A percentile compares a stretch with the other conserved stretches of the same genome.
phyloP scores from a whole-genome alignment of 1,140 invertebrate genomes.

The Asobara japonica region DNA sequence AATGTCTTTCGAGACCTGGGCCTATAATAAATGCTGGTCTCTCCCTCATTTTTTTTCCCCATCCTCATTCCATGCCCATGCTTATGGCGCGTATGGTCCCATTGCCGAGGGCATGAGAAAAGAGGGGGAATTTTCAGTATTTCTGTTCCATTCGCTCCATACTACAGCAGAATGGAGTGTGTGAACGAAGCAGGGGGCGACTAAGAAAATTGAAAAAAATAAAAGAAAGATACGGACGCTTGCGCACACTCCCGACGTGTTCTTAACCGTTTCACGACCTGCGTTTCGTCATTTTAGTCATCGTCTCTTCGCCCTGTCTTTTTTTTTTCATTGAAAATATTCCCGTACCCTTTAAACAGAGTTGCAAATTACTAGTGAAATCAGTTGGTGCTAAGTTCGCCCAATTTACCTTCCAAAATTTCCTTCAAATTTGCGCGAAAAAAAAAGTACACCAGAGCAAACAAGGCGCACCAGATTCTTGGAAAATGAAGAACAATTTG shows the following conservation, averaged over 20 bases:
- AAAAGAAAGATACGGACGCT: not conserved
- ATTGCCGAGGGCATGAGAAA: not conserved
- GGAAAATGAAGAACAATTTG: not conserved
- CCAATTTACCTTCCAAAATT: too few species aligned
- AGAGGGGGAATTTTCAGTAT: not conserved
- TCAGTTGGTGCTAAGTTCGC: too few species aligned
- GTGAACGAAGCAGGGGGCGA: constrained; percentile 10
- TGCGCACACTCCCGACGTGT: not conserved
- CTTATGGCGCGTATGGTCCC: not conserved
- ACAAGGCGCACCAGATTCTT: too few species aligned
- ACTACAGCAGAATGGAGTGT: constrained; percentile 1
- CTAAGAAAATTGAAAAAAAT: not conserved
- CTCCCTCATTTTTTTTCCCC: not conserved
- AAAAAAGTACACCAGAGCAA: too few species aligned
- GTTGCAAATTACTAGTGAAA: too few species aligned
- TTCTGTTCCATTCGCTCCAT: not conserved
- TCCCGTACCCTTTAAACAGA: not conserved
- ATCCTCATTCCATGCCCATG: not conserved
- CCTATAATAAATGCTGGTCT: too few species aligned
- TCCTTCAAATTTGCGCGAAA: too few species aligned
- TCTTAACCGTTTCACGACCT: not conserved
- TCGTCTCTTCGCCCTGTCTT: not conserved
- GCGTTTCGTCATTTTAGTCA: not conserved
- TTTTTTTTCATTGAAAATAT: not conserved
- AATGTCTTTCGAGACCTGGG: too few species aligned